Base-by-base conservation (phyloP, 2,888 invertebrate species). In the Erannis defoliaria region DNA sequence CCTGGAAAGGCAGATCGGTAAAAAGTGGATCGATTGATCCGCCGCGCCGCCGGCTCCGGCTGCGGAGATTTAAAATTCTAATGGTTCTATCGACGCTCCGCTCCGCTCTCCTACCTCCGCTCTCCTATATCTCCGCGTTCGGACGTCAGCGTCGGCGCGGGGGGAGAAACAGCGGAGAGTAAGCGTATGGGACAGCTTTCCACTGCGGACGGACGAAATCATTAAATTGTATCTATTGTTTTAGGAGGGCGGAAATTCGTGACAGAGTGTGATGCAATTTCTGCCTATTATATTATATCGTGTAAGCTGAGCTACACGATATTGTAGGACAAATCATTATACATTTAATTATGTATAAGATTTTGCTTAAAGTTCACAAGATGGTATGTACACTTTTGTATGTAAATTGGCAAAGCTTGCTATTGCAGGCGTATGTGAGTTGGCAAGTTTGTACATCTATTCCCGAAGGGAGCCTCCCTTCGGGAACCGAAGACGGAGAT, bases 31-130 rank as follows among this genome's bases (percentile, higher is more conserved):
- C 31, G 51, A 43, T 43, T 35, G 51, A 29, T 29, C 38, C 49
- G 35, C 10, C 35, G 14, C 49, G 35, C 10, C 35, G 14, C 14
- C 37, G 10, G 21, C 14, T 21, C 35, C 18, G 35, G 33, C 8
- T 26, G 37, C 21, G 10, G 46, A 14, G 35, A 59, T 59, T 53
- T 59, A 53, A 51, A 59, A 59, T 59, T 59, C 53, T 38, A 59
- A 59, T 53, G 46, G 45, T 59, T 53, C 46, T 53, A 33, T 51
- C 51, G 43, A 19, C 51, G 46, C 37, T 9, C 3, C n/a, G 33
- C 33, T 5, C 6, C 26, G 26, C 26, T 5, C 26, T 5, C 26
- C 26, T 26, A 8, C 4, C 26, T 4, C 26, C 26, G 26, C 4
- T n/a, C n/a, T n/a, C n/a, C n/a, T n/a, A n/a, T 57, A 43, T 56